Conservation (phyloP, 2,888 invertebrate genomes). For the Leuctra nigra region DNA sequence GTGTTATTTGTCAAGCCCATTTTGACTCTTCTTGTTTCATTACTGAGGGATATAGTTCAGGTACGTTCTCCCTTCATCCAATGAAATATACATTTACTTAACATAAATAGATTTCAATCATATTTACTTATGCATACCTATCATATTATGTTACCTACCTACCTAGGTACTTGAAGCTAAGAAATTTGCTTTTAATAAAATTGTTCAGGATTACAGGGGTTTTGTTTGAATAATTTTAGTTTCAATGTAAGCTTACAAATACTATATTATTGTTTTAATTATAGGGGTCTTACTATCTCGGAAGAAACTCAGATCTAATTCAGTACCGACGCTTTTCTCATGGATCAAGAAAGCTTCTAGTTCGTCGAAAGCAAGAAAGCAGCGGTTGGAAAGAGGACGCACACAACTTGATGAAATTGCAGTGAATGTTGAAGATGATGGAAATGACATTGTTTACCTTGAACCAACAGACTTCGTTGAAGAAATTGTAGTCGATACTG, state of each 20-base stretch:
- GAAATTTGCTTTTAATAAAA: too few relatives aligned
- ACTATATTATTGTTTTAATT: too few relatives aligned
- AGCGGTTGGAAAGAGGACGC: neutral
- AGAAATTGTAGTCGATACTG: neutral
- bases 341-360: neutral
- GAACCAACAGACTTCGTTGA: neutral
- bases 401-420: neutral
- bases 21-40: neutral
- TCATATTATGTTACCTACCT: too few relatives aligned
- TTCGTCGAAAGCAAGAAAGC: neutral
- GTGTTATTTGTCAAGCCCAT: neutral
- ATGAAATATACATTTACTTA: slow-evolving; percentile 27
- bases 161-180: too few relatives aligned
- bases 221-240: too few relatives aligned
- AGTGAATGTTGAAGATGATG: neutral
- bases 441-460: neutral
- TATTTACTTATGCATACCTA: too few relatives aligned
- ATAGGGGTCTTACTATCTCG: neutral
- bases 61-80: neutral
- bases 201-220: too few relatives aligned
- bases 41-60: neutral
- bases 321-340: neutral
- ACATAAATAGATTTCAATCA: neutral
- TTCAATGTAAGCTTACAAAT: too few relatives aligned
- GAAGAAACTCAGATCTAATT: neutral